Evolutionary conservation across 2,797 vertebrate species (phyloP), one percentile per base, ranked within the genome.

Genomic region (Sebastolobus alascanus): DNA sequence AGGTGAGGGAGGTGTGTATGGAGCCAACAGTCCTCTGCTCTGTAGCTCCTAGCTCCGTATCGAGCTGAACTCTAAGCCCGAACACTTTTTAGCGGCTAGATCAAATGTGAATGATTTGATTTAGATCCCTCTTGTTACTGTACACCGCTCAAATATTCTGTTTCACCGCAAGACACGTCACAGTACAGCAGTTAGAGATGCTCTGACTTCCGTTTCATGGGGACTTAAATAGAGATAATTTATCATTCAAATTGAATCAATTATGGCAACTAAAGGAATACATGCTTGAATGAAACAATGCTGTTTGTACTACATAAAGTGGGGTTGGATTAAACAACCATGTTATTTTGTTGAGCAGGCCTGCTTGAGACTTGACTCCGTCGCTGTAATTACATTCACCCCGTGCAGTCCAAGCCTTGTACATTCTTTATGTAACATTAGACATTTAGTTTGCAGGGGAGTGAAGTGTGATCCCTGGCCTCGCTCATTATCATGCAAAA

Each of bases 401-500:
- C 6, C 1, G 3, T 43, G 27, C 18, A 31, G 35, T 68, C 37
- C 25, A 66, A 25, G 50, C 59, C 10, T 7, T 73, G 50, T 69
- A 33, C 74, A 67, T 72, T 75, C 55, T 73, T 70, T 61, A 68
- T 77, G 43, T 68, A 56, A 75, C 56, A 63, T 86, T 56, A 75
- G 54, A 80, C 78, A 55, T 90, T 80, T 68, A 77, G 64, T 85
- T 83, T 84, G 65, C 38, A n/a, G 37, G 31, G 68, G 65, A 65
- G 3, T 75, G 67, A 81, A 55, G 67, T 18, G 77, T 79, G 61
- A 66, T 84, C 84, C 50, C 63, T 58, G 76, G 71, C 68, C 74
- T 80, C 5, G 18, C 59, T 79, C 69, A 81, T 88, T 84, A 84
- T 85, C 63, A 87, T 91, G 68, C 73, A 84, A 75, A 85, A 76